Evolutionary conservation across 1,140 invertebrate species (phyloP).

Genomic region (Brachionus paranguensis): DNA sequence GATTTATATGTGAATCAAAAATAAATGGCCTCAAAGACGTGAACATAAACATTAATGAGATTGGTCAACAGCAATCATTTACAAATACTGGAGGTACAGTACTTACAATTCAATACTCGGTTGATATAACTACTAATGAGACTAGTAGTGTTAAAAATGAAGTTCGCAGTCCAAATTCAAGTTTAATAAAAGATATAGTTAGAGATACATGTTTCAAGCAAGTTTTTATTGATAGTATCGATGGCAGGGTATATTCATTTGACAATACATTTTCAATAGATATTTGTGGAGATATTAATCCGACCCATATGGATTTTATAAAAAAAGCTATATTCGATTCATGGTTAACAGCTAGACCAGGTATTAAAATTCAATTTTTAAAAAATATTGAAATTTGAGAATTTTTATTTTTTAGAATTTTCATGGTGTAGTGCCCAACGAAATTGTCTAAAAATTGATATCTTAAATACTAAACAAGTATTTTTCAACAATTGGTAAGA

Average conservation of each 20-base stretch:
- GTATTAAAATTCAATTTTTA: neutral
- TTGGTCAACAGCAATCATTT: neutral
- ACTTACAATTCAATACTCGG: neutral
- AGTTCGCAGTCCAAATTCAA: neutral
- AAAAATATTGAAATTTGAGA: neutral
- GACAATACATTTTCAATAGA: neutral
- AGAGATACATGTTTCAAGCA: neutral
- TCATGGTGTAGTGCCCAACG: neutral
- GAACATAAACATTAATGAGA: neutral
- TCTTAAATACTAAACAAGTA: neutral
- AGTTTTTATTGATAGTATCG: neutral
- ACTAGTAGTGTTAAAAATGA: constrained; percentile 13
- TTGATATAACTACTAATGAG: neutral
- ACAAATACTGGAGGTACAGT: neutral
- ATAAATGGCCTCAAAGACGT: neutral
- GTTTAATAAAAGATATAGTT: neutral
- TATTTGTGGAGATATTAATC: neutral
- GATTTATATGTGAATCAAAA: constrained; percentile 1
- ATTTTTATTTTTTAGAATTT: neutral
- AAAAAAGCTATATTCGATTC: neutral
- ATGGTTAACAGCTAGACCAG: neutral
- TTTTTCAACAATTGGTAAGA: neutral
- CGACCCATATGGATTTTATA: neutral
- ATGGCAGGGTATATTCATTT: neutral
- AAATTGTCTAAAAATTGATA: neutral